These are phyloP conservation scores for Scomber scombrus DNA, from an alignment of 2,113 vertebrate genomes.

Conservation along the genomic window DNA sequence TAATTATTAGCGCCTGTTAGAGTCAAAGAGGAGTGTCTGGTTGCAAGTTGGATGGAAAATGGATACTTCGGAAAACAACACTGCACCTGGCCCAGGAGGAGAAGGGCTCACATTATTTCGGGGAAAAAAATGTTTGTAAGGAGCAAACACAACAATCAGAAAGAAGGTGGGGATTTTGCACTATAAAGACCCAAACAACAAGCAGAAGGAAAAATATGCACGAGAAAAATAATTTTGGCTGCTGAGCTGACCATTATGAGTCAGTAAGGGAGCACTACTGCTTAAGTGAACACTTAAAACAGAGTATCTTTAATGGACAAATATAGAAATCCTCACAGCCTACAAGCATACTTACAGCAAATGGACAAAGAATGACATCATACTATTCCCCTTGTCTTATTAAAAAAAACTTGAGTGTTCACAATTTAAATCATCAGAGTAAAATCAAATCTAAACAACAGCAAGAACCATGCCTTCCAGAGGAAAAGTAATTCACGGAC, in stretches of 20 bases:
- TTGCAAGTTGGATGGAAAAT: conserved; percentile 4
- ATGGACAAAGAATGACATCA: background rate
- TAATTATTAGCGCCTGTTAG: background rate
- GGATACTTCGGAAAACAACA: background rate
- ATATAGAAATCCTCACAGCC: background rate
- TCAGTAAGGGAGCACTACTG: background rate
- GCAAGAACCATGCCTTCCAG: background rate
- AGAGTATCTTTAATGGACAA: background rate
- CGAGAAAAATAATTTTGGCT: too few species aligned
- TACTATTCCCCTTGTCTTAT: background rate
- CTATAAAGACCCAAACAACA: background rate
- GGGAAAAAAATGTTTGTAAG: background rate
- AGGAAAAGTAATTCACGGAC: background rate
- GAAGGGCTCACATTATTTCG: background rate
- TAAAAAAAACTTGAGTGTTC: background rate
- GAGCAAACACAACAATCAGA: background rate
- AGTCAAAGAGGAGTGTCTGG: background rate
- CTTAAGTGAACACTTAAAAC: background rate
- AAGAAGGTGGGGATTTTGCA: background rate
- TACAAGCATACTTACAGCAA: background rate
- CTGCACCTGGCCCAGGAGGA: background rate
- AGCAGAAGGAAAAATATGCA: background rate
- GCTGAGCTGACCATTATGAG: background rate
- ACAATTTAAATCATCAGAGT: background rate
- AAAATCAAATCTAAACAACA: background rate